Evolutionary conservation across 2,797 vertebrate species (phyloP).

Genomic region (Pseudochirops corinnae): DNA sequence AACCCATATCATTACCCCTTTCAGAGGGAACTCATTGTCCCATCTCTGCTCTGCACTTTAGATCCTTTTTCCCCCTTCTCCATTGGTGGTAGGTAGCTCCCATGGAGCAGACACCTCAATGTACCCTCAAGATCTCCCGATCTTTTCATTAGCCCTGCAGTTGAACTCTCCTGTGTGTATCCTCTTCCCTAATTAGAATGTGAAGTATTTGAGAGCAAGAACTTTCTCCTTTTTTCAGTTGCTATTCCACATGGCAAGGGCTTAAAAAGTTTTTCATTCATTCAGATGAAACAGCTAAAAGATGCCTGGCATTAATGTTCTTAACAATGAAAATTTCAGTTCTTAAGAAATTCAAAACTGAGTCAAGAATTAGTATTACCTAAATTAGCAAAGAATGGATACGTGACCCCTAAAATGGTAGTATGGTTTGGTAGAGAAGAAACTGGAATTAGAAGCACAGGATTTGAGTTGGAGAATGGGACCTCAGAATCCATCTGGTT

Average conservation of each 20-base stretch:
- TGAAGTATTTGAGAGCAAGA: neutral
- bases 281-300: neutral
- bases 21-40: neutral
- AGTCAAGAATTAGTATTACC: neutral
- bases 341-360: neutral
- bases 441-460: neutral
- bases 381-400: neutral
- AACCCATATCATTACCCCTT: neutral
- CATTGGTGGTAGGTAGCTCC: neutral
- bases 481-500: neutral
- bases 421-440: neutral
- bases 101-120: neutral
- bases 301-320: neutral
- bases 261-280: neutral
- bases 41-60: neutral
- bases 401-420: neutral
- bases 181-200: neutral
- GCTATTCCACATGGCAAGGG: neutral
- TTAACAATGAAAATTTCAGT: neutral
- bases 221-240: neutral
- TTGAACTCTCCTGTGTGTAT: neutral
- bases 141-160: neutral
- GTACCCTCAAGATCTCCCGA: neutral
- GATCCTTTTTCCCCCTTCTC: neutral
- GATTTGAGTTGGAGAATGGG: neutral